Base-by-base conservation (phyloP, 1,140 invertebrate species). In the Hirudo medicinalis region DNA sequence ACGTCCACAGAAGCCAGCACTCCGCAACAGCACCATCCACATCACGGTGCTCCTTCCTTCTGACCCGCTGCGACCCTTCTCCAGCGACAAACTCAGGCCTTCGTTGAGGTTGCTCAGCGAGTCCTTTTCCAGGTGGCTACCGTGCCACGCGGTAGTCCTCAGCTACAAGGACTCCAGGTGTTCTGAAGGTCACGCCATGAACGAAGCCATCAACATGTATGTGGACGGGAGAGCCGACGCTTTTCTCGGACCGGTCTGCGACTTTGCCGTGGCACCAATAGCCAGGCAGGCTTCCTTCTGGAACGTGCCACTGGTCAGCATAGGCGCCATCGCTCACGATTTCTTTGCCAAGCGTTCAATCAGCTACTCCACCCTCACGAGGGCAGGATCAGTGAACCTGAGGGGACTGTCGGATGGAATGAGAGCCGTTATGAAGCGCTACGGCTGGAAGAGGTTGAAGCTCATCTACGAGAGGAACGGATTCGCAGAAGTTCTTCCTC, bases 231-330 rank as follows among this genome's bases (percentile, higher is more conserved):
- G 75, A 53, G 76, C 78, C 20, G 89, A 94, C 82, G 90, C 89
- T 0, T 91, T 95, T 78, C 85, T 95, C 76, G 92, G 92, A 0
- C 89, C 92, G 0, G 88, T 91, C 8, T 95, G 92, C 81, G 91
- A 92, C 76, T 96, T 92, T 80, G 91, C 91, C 0, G 86, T 94
- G 69, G 91, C 92, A 0, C 92, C 92, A 0, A 90, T 96, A 4
- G 89, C 90, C 0, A 83, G 92, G 25, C 94, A 94, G 79, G 87
- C 90, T 0, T 87, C 88, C 13, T 86, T 86, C 40, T 96, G 92
- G 92, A 78, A 88, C 6, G 89, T 93, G 20, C 93, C 93, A 0
- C 87, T 95, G 11, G 78, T 96, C 4, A 93, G 91, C 0, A 87
- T 90, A 0, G 90, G 89, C 0, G 92, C 88, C 0, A 89, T 90